Base-by-base conservation (phyloP, 2,888 invertebrate species). In the Perithous albicinctus region DNA sequence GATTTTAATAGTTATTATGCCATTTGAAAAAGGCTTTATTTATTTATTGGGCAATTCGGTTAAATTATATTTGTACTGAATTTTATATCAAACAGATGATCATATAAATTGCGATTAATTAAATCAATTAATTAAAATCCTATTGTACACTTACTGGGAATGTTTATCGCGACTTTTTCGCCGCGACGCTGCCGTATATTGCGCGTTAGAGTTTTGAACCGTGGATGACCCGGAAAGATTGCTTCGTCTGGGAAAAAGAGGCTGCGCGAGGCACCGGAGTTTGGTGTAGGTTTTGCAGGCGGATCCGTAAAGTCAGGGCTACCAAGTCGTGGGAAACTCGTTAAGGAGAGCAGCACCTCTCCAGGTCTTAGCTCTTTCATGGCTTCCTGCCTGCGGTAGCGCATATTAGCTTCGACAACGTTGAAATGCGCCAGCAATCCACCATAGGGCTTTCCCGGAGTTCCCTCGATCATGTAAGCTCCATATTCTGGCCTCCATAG, bases 401-500 rank as follows among this genome's bases (percentile, higher is more conserved):
- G 96, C 99, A 99, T 99, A 93, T 99, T 99, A 5, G 98, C 97
- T 93, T 99, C 99, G 4, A 99, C 99, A 81, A 98, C 96, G 93
- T 99, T 99, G 93, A 99, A 99, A 94, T 99, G 98, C 5, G 98
- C 98, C 91, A 99, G 94, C 12, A 98, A 94, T 0, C 98, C 98
- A 6, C 99, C 99, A 89, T 99, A 99, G 0, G 98, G 98, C 89
- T 96, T 96, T 1, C 99, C 99, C 0, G 99, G 99, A 0, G 99
- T 99, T 18, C 99, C 99, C 94, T 99, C 99, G 78, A 99, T 95
- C 99, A 99, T 99, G 91, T 99, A 99, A n/a, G 97, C 96, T 1
- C 98, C 99, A 94, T 98, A 99, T 93, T 99, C 99, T 0, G 99
- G 99, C 69, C 99, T 95, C 99, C 99, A 99, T 51, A 98, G 93